A percentile compares a stretch with the other conserved stretches of the same genome.
These are phyloP conservation scores for Coelopa pilipes DNA, from an alignment of 2,888 invertebrate genomes.

Conservation along the genomic window DNA sequence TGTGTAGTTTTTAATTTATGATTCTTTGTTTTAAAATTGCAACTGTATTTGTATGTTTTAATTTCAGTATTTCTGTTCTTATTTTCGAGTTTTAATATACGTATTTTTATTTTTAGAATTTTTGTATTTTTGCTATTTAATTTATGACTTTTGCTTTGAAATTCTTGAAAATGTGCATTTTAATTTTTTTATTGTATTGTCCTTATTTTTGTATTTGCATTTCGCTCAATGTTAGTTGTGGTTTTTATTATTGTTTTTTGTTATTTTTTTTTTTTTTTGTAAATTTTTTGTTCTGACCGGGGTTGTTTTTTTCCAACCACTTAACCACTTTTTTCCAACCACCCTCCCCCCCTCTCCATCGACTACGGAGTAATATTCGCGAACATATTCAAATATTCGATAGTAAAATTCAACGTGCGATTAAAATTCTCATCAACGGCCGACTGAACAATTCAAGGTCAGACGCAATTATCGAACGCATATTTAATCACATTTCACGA, in stretches of 20 bases:
- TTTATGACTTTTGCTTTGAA: background rate
- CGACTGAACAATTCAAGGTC: background rate
- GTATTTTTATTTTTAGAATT: conserved; percentile 3
- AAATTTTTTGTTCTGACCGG: background rate
- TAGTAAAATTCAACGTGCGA: too few species aligned
- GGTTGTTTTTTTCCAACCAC: background rate
- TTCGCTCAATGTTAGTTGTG: background rate
- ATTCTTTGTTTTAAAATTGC: background rate
- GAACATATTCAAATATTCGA: too few species aligned
- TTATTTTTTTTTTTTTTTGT: too few species aligned
- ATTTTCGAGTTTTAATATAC: background rate
- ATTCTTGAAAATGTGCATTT: background rate
- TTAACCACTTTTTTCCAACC: background rate
- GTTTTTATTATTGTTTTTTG: too few species aligned
- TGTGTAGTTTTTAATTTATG: background rate
- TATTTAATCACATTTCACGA: too few species aligned
- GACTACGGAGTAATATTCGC: too few species aligned
- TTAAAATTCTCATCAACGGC: background rate
- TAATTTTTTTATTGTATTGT: background rate
- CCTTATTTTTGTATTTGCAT: background rate
- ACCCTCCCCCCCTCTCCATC: too few species aligned
- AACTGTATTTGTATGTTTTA: background rate
- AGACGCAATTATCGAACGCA: background rate
- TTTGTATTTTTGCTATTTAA: background rate
- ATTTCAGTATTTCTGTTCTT: background rate